phyloP scores from a whole-genome alignment of 2,113 vertebrate genomes.

The Anguilla rostrata region DNA sequence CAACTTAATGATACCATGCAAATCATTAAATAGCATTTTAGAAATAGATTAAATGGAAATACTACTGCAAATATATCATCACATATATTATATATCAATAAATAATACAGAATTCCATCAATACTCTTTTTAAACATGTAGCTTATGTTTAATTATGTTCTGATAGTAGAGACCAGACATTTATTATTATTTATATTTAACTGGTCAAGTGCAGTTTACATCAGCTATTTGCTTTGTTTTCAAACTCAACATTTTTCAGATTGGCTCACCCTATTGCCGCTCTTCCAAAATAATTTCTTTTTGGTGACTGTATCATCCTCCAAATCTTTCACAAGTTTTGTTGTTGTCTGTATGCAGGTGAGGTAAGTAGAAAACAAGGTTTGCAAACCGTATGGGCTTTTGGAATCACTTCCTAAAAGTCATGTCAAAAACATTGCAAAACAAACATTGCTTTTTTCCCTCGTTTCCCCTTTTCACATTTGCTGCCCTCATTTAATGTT shows the following conservation, averaged over 20 bases:
- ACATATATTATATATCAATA: no score
- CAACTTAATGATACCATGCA: not conserved
- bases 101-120: no score
- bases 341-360: no score
- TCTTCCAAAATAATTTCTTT: not conserved
- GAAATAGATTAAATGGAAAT: no score
- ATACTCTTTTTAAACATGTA: no score
- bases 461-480: not conserved
- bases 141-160: not conserved
- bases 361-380: no score
- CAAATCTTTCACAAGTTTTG: no score
- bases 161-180: not conserved
- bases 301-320: not conserved
- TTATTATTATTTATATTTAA: not conserved
- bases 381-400: not conserved
- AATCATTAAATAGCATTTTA: not conserved
- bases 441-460: not conserved
- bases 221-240: not conserved
- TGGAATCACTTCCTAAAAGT: not conserved
- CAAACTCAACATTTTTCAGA: no score
- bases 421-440: not conserved
- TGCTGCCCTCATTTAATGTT: not conserved
- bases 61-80: no score
- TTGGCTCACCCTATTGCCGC: no score
- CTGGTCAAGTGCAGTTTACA: not conserved